phyloP scores from a whole-genome alignment of 2,888 invertebrate species.

The Cepaea hortensis region DNA sequence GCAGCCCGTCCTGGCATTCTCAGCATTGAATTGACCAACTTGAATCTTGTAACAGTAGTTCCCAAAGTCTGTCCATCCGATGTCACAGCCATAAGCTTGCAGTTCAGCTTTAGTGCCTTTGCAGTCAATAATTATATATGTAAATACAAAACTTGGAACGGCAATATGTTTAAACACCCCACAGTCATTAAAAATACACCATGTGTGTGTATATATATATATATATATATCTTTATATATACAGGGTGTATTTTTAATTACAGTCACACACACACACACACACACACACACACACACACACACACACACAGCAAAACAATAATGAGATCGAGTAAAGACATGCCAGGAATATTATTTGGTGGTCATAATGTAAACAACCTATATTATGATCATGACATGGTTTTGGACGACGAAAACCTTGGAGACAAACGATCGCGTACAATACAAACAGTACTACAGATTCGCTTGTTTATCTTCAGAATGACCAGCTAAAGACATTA shows the following conservation, averaged over 20 bases:
- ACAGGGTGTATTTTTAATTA: too few species aligned
- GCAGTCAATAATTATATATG: background rate
- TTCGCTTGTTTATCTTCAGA: too few species aligned
- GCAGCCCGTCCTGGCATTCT: background rate
- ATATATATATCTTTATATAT: background rate
- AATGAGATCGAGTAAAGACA: too few species aligned
- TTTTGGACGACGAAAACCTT: too few species aligned
- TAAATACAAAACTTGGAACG: background rate
- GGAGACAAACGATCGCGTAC: too few species aligned
- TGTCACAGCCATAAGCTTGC: constrained; percentile 34
- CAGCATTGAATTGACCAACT: background rate
- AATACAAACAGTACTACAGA: too few species aligned
- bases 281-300: too few species aligned
- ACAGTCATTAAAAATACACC: background rate
- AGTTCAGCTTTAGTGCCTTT: background rate
- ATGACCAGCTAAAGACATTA: too few species aligned
- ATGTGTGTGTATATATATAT: background rate
- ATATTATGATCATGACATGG: too few species aligned
- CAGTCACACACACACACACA: background rate
- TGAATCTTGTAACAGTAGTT: constrained; percentile 10
- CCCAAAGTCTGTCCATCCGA: constrained; percentile 20
- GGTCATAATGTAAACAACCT: too few species aligned
- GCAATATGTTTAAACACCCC: too few species aligned
- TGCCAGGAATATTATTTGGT: too few species aligned
- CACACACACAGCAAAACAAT: background rate